phyloP scores from a whole-genome alignment of 2,113 vertebrate species.

The Tiliqua scincoides region DNA sequence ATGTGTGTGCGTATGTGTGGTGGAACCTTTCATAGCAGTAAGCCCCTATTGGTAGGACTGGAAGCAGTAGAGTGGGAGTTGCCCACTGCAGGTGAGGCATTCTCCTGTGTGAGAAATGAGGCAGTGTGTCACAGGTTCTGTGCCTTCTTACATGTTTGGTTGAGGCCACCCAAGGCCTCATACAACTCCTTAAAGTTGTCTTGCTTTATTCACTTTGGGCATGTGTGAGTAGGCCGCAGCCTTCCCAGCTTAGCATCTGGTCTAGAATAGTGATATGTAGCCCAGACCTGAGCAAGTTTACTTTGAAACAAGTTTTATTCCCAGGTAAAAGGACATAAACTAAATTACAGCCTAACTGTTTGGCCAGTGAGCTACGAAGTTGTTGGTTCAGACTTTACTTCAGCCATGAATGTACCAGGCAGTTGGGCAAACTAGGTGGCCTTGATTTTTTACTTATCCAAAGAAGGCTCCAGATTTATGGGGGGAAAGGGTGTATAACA shows the following conservation, averaged over 20 bases:
- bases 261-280: neutral
- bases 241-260: neutral
- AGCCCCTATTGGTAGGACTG: slow-evolving; percentile 35
- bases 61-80: slow-evolving; percentile 46
- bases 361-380: neutral
- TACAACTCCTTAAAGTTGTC: neutral
- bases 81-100: neutral
- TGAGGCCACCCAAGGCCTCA: neutral
- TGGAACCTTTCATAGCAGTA: neutral
- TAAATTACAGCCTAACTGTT: neutral
- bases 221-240: neutral
- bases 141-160: neutral
- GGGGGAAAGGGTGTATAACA: neutral
- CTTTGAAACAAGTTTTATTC: neutral
- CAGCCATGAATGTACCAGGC: neutral
- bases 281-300: neutral
- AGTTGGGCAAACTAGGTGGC: neutral
- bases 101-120: neutral
- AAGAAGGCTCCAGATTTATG: neutral
- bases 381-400: neutral
- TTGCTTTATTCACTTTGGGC: neutral
- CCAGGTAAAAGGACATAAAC: neutral
- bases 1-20: neutral
- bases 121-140: neutral
- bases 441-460: neutral